Evolutionary conservation across 2,888 invertebrate species (phyloP).

Genomic region (Alentia gelatinosa): DNA sequence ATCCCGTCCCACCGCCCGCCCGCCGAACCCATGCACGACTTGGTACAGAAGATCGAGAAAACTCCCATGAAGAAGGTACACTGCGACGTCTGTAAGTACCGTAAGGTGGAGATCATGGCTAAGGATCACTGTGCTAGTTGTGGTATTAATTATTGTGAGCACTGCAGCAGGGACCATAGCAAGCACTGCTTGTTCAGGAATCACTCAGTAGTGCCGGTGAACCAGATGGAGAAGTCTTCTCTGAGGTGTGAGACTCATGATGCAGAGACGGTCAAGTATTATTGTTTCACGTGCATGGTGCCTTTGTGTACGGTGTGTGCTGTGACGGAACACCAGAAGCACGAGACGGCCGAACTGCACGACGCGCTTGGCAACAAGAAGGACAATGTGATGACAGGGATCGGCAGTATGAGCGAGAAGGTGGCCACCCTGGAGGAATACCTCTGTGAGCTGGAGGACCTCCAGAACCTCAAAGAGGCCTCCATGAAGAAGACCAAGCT

Average conservation of each 20-base stretch:
- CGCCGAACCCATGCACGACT: conserved; percentile 54
- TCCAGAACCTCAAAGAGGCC: conserved; percentile 62
- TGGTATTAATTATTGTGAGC: conserved; percentile 64
- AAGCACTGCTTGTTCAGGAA: conserved; percentile 62
- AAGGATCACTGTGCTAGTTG: conserved; percentile 63
- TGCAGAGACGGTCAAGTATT: conserved; percentile 63
- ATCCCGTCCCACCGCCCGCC: not conserved
- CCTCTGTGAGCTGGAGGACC: conserved; percentile 61
- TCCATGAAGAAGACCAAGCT: conserved; percentile 62
- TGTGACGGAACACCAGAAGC: conserved; percentile 62
- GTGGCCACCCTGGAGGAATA: conserved; percentile 61
- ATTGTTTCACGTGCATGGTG: conserved; percentile 62
- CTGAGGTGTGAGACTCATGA: conserved; percentile 63
- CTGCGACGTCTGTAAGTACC: conserved; percentile 65
- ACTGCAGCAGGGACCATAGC: conserved; percentile 62
- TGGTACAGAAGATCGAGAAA: conserved; percentile 60
- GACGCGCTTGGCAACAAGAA: conserved; percentile 61
- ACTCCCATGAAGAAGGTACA: conserved; percentile 57
- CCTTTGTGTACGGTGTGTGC: conserved; percentile 65
- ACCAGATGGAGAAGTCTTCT: conserved; percentile 60
- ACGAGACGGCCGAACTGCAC: conserved; percentile 60
- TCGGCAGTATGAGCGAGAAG: conserved; percentile 61
- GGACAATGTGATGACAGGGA: conserved; percentile 56
- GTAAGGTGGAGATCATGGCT: conserved; percentile 58
- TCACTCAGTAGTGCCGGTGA: conserved; percentile 61